Conservation (phyloP, 2,113 vertebrate species). For the Amblyopsis rosae region DNA sequence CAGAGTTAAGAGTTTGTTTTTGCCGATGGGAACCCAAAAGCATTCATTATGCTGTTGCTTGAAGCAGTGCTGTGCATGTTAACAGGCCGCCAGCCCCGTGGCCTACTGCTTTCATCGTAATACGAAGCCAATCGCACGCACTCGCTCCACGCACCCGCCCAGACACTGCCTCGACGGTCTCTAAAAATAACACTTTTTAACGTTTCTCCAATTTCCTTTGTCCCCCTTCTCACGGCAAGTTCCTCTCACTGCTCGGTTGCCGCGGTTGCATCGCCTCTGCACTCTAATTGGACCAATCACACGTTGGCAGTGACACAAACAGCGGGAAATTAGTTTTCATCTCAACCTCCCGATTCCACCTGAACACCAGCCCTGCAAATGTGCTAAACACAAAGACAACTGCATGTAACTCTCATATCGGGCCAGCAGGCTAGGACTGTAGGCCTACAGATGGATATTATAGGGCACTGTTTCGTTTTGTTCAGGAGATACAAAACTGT, state of each 20-base stretch:
- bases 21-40: slow-evolving; percentile 60
- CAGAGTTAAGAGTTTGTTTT: slow-evolving; percentile 50
- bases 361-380: slow-evolving; percentile 42
- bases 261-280: neutral
- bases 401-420: slow-evolving; percentile 1
- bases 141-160: slow-evolving; percentile 1
- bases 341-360: slow-evolving; percentile 46
- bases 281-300: slow-evolving; percentile 50
- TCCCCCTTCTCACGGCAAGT: slow-evolving; percentile 28
- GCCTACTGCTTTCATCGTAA: slow-evolving; percentile 51
- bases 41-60: slow-evolving; percentile 66
- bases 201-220: slow-evolving; percentile 40
- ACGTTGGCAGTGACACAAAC: slow-evolving; percentile 33
- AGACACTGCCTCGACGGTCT: neutral
- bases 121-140: slow-evolving; percentile 56
- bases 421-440: slow-evolving; percentile 29
- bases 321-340: slow-evolving; percentile 55
- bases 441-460: slow-evolving; percentile 36
- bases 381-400: slow-evolving; percentile 46
- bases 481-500: neutral
- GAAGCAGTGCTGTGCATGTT: slow-evolving; percentile 65
- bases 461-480: slow-evolving; percentile 29
- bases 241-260: slow-evolving; percentile 22
- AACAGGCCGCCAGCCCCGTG: slow-evolving; percentile 59
- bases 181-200: slow-evolving; percentile 26